A percentile compares a stretch with the other conserved stretches of the same genome.
Conservation (phyloP, 1,140 invertebrate species). For the Schmidtea mediterranea region DNA sequence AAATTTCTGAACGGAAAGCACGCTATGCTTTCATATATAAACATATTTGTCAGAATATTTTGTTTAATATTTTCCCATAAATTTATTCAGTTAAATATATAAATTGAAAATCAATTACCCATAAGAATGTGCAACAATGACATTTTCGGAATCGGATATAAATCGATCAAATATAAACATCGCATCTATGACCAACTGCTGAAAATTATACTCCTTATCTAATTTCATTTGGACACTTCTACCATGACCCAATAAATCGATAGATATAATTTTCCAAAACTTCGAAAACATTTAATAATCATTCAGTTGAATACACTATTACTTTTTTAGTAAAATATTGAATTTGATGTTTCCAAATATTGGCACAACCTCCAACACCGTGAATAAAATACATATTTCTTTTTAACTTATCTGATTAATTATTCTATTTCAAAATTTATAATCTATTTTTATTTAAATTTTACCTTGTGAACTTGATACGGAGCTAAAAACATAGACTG, state of each 20-base stretch:
- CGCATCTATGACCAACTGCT: conserved; percentile 26
- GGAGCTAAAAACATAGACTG: too few species aligned
- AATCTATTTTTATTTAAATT: too few species aligned
- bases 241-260: conserved; percentile 38
- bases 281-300: conserved; percentile 42
- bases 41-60: too few species aligned
- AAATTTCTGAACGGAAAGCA: too few species aligned
- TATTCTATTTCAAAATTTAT: too few species aligned
- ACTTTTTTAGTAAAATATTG: conserved; percentile 35
- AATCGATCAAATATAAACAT: not conserved
- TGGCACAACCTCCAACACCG: conserved; percentile 42
- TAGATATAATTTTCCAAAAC: conserved; percentile 33
- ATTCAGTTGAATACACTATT: conserved; percentile 40
- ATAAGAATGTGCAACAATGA: not conserved
- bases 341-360: conserved; percentile 37
- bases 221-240: conserved; percentile 31
- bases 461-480: too few species aligned
- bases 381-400: conserved; percentile 38
- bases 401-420: too few species aligned
- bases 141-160: not conserved
- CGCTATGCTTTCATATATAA: too few species aligned
- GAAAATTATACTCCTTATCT: conserved; percentile 30
- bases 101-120: not conserved
- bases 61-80: too few species aligned
- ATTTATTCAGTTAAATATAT: too few species aligned